These are phyloP conservation scores for Cygnus atratus DNA, from an alignment of 2,113 vertebrate species.

Conservation along the genomic window DNA sequence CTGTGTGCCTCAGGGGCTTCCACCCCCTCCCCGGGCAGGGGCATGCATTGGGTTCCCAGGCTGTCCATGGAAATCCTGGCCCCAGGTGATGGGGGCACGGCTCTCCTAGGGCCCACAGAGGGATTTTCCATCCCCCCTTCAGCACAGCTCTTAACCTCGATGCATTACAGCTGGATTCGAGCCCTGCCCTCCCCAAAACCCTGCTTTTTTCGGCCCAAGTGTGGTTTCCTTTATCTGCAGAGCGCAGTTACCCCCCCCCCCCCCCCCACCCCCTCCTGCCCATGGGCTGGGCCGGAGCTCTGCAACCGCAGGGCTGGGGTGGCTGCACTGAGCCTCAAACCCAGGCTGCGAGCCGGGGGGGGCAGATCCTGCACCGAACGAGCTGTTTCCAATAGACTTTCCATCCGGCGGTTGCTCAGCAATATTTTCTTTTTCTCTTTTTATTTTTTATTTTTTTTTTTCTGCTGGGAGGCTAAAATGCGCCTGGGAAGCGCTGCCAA, in stretches of 20 bases:
- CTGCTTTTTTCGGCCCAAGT: background rate
- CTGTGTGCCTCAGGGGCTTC: background rate
- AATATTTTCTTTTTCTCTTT: background rate
- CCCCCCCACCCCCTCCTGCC: background rate
- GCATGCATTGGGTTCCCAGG: background rate
- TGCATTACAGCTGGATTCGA: accelerated
- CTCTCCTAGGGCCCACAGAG: background rate
- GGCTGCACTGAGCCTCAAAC: background rate
- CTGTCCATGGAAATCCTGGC: no score
- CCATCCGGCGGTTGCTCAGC: conserved; percentile 27
- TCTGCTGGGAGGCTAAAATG: background rate
- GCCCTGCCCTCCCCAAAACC: background rate
- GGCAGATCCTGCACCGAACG: background rate
- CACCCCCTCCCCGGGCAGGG: background rate
- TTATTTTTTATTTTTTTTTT: no score
- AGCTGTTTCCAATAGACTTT: background rate
- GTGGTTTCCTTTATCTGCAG: background rate
- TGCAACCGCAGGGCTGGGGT: background rate
- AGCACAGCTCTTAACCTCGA: background rate
- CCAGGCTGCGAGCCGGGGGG: accelerated
- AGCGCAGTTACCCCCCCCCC: background rate
- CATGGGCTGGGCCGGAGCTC: background rate
- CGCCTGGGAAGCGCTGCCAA: conserved; percentile 43
- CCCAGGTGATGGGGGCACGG: no score
- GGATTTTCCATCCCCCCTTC: background rate